Base-by-base conservation (phyloP, 2,888 invertebrate species). In the Apamea sordens region DNA sequence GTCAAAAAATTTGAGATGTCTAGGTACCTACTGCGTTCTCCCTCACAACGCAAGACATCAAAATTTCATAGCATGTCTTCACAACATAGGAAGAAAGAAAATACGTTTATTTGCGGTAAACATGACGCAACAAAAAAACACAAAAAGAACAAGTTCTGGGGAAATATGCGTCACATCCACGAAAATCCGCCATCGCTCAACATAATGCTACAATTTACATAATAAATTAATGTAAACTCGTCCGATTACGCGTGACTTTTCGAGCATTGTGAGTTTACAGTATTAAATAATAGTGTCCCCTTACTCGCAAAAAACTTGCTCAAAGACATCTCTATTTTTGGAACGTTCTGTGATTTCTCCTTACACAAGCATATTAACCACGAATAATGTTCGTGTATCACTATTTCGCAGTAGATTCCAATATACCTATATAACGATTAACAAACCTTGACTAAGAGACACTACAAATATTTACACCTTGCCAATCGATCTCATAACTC, bases 401-500 rank as follows among this genome's bases (percentile, higher is more conserved):
- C 80, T 84, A 32, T 81, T 77, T 47, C 72, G 86, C 61, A 75
- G 70, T 82, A 82, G 82, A 82, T 74, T 76, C 70, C 82, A 81
- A 86, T 85, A 81, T 77, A 88, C 80, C 80, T 89, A 89, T 71
- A 77, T 82, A 90, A 88, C 84, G 73, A 87, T 86, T 92, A 92
- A 92, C 89, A 87, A 92, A 91, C 88, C 86, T 90, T 89, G 85
- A 90, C 79, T 86, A 88, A 82, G 86, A 89, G 85, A 89, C 80
- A 82, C 91, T 92, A 87, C 86, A 90, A 89, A 88, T 93, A 92
- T 93, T 88, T 94, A 93, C 93, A 93, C 76, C 84, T 90, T 90
- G 83, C 87, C 88, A 92, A 91, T 92, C 92, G 87, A 89, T 76
- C 64, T 73, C 64, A 64, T 88, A 91, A 91, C 88, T 91, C 89